phyloP scores from a whole-genome alignment of 1,140 invertebrate genomes.

The Hypsibius dujardini region DNA sequence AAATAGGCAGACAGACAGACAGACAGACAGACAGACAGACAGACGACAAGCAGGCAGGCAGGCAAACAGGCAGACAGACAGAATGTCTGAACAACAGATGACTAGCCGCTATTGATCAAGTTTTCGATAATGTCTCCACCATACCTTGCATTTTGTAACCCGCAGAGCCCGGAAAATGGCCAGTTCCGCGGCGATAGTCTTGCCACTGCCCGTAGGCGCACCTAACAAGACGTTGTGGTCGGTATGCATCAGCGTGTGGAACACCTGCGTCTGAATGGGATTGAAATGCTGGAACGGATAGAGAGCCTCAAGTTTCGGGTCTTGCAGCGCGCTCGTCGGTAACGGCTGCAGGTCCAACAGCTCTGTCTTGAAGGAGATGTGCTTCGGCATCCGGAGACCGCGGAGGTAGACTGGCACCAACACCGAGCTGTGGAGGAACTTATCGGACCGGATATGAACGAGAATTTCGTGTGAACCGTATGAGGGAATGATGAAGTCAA shows the following conservation, averaged over 20 bases:
- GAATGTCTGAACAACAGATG: no score
- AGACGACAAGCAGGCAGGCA: no score
- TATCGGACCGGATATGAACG: background rate
- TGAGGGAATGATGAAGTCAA: slow-evolving; percentile 92
- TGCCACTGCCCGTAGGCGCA: slow-evolving; percentile 94
- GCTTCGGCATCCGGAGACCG: background rate
- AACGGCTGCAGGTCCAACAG: slow-evolving; percentile 75
- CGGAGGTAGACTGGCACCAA: background rate
- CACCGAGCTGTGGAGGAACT: slow-evolving; percentile 4
- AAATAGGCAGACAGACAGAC: no score
- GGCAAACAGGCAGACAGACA: no score
- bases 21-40: no score
- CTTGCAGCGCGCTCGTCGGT: slow-evolving; percentile 60
- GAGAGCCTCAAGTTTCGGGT: slow-evolving; percentile 54
- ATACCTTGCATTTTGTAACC: slow-evolving; percentile 38
- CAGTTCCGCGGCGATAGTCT: slow-evolving; percentile 93
- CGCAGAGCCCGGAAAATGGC: slow-evolving; percentile 87
- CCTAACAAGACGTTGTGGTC: slow-evolving; percentile 84
- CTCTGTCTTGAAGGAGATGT: slow-evolving; percentile 39
- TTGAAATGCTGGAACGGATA: slow-evolving; percentile 93
- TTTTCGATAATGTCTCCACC: no score
- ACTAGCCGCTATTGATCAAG: no score
- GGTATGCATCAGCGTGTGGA: slow-evolving; percentile 85
- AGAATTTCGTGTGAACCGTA: slow-evolving; percentile 47
- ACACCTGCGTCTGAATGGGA: slow-evolving; percentile 96